Percentiles rank a stretch among this genome's conserved stretches.
phyloP scores from a whole-genome alignment of 2,888 invertebrate genomes.

The Drymonia ruficornis region DNA sequence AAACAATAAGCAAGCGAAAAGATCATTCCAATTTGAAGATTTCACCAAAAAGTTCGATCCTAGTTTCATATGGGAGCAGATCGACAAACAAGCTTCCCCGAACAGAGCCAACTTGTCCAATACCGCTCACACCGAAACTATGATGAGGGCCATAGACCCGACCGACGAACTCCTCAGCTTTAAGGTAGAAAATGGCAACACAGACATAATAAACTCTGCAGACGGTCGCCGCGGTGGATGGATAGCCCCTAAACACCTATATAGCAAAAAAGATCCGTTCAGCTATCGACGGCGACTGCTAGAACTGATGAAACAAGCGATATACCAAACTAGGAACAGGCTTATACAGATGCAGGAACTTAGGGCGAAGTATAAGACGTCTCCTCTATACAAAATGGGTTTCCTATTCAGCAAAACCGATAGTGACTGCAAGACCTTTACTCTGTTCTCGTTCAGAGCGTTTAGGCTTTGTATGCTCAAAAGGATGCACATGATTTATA shows the following conservation, averaged over 20 bases:
- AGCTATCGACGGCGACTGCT: conserved; percentile 42
- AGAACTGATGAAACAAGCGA: conserved; percentile 62
- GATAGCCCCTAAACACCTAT: conserved; percentile 21
- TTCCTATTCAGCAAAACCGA: conserved; percentile 60
- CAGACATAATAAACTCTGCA: conserved; percentile 24
- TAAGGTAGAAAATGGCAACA: conserved; percentile 41
- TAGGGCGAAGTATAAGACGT: conserved; percentile 35
- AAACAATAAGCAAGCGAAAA: background rate
- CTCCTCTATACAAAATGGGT: conserved; percentile 62
- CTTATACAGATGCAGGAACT: conserved; percentile 57
- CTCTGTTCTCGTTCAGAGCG: conserved; percentile 31
- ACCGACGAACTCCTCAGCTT: conserved; percentile 53
- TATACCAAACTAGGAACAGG: conserved; percentile 59
- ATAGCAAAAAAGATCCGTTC: conserved; percentile 26
- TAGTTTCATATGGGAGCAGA: conserved; percentile 41
- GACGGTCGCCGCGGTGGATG: conserved; percentile 42
- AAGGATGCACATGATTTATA: conserved; percentile 4
- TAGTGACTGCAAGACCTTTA: conserved; percentile 43
- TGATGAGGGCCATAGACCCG: conserved; percentile 47
- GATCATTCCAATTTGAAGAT: conserved; percentile 25
- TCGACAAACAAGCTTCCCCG: conserved; percentile 30
- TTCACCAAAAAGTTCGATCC: conserved; percentile 50
- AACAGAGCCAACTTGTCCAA: background rate
- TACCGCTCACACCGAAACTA: conserved; percentile 31
- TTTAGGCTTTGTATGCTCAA: conserved; percentile 31